Evolutionary conservation across 2,888 invertebrate genomes (phyloP), one percentile per base, ranked within the genome.

Genomic region (Sympetrum striolatum): DNA sequence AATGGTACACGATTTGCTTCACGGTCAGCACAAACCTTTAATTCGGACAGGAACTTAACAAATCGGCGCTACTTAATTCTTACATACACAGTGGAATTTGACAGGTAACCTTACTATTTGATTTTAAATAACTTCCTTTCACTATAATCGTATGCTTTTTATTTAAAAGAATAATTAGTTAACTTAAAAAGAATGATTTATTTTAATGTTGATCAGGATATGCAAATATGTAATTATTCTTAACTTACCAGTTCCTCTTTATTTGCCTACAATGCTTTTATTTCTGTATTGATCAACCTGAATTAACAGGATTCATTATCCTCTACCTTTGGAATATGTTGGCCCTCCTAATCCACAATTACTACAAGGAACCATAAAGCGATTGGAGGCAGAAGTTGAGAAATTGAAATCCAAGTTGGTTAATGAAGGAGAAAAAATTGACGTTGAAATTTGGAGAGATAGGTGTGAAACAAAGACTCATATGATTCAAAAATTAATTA

Each of bases 11-110:
- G 18, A 60, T 44, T 44, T 60, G 31, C 82, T 2, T 58, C 82
- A 58, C 82, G 31, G 58, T 35, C 82, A 0, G 35, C 53, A 18
- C 25, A 35, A 60, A 92, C 93, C 12, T 91, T 91, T 58, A 93
- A 92, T 31, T 91, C 92, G 81, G 92, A 92, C 25, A 92, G 92
- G 86, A 92, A 92, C n/a, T 90, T 91, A 37, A 94, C 93, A 91
- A 94, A 94, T 92, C 93, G 94, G 91, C 93, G 94, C 92, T 95
- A 95, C 92, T 93, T 95, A 53, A 95, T 95, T 91, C 93, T 95
- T 48, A 95, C 94, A 2, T 95, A 95, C 91, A 93, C 94, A 37
- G 95, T 95, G 31, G 95, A 95, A 93, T 95, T 95, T 92, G 95
- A 95, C 92, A 94, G 94, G 94, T 95, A 93, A 90, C 90, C 80